Percentiles rank a stretch among this genome's conserved stretches.
Evolutionary conservation across 2,797 vertebrate genomes (phyloP).

Genomic region (Phalloptychus januarius): DNA sequence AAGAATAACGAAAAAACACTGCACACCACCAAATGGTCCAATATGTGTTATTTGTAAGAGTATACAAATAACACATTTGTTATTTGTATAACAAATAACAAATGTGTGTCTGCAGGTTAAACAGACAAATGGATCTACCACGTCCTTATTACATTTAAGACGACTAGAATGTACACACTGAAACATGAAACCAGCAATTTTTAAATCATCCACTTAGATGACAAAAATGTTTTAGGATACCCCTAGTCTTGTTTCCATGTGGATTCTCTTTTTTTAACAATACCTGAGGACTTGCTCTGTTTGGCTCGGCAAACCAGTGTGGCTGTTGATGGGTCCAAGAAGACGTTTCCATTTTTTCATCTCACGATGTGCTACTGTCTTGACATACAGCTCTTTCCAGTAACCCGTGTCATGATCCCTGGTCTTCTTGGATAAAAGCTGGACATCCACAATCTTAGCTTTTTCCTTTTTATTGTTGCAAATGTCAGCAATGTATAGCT

Average conservation of each 20-base stretch:
- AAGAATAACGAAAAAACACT: background rate
- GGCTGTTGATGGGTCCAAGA: constrained; percentile 75
- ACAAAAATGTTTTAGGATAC: background rate
- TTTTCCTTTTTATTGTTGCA: constrained; percentile 65
- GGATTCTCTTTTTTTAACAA: constrained; percentile 34
- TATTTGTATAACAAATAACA: too few relatives aligned
- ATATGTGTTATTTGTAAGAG: background rate
- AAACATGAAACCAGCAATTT: background rate
- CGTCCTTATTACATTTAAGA: background rate
- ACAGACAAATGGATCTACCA: background rate
- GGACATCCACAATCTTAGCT: constrained; percentile 39
- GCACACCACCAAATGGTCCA: background rate
- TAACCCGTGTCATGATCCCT: constrained; percentile 73
- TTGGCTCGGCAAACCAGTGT: constrained; percentile 84
- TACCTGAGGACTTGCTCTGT: constrained; percentile 80
- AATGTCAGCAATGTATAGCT: constrained; percentile 73
- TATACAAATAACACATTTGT: too few relatives aligned
- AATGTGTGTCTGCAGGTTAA: too few relatives aligned
- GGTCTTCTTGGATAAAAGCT: constrained; percentile 46
- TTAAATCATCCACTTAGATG: background rate
- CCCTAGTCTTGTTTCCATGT: background rate
- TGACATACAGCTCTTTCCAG: constrained; percentile 88
- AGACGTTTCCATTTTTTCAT: constrained; percentile 72
- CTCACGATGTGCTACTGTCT: constrained; percentile 70
- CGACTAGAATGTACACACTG: background rate